Base-by-base conservation (phyloP, 2,797 vertebrate genomes). In the Takifugu ocellatus region DNA sequence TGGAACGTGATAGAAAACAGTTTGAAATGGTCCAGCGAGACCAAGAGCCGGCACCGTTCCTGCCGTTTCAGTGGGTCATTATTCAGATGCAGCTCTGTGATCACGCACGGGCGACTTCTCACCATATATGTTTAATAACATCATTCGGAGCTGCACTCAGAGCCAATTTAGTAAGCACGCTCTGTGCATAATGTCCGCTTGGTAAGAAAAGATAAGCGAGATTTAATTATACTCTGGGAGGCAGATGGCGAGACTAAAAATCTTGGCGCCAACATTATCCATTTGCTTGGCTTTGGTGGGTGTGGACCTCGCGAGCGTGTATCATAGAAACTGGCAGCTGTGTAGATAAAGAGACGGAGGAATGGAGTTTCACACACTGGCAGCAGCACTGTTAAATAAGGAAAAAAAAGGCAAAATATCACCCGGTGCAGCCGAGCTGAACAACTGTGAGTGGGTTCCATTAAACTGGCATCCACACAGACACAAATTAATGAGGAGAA, bases 161-260 rank as follows among this genome's bases (percentile, higher is more conserved):
- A 29, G 7, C 7, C 74, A 77, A 87, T 87, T 87, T 84, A 85
- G 88, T 89, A 84, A 89, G 72, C 72, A 67, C 63, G 72, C 71
- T 85, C 76, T 85, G 85, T 84, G 36, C 36, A 39, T 84, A 85
- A 84, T 79, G 87, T 78, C 64, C 74, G 70, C 67, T 74, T 85
- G 78, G 81, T 83, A 46, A 75, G 81, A 84, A 81, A 76, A 82
- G 78, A 84, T 79, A 84, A 88, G 76, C 84, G 76, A 82, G 87
- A 87, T 84, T 69, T 74, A 84, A 88, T 90, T 87, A 84, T 75
- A 86, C 80, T 88, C 85, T 81, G 68, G 78, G 78, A 81, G 84
- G 84, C 88, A 91, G 86, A 89, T 90, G 87, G 86, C 68, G 68
- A 75, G 71, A 81, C 65, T 70, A 79, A 81, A 59, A 82, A 79